Conservation (phyloP, 2,113 vertebrate genomes). For the Tautogolabrus adspersus region DNA sequence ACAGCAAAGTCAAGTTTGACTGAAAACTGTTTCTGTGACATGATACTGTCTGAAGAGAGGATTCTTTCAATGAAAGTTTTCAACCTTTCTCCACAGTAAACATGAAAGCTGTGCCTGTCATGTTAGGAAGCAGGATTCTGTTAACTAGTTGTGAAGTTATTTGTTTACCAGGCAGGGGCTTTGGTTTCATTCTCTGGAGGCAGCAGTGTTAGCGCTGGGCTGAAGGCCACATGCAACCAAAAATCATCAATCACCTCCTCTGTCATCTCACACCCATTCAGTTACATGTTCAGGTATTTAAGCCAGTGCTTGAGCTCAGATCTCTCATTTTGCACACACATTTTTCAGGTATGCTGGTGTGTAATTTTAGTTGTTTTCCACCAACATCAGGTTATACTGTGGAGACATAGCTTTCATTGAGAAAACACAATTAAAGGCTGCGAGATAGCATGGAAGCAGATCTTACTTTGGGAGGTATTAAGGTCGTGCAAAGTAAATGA, state of each 20-base stretch:
- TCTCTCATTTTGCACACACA: conserved; percentile 1
- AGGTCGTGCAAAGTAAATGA: conserved; percentile 32
- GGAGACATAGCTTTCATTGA: conserved; percentile 44
- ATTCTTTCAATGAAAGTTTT: conserved; percentile 12
- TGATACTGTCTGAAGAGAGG: background rate
- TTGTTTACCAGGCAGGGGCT: conserved; percentile 41
- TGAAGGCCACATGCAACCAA: conserved; percentile 2
- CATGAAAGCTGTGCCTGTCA: conserved; percentile 2
- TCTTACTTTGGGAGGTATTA: conserved; percentile 26
- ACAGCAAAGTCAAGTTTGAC: background rate
- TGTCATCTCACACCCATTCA: conserved; percentile 29
- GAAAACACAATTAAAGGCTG: conserved; percentile 53
- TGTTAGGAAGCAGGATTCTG: conserved; percentile 28
- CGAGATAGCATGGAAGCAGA: conserved; percentile 42
- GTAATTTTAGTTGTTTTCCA: conserved; percentile 50
- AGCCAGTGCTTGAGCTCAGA: conserved; percentile 1
- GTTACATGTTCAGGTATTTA: conserved; percentile 26
- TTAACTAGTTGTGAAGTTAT: conserved; percentile 61
- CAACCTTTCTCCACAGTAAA: conserved; percentile 17
- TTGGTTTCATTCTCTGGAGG: conserved; percentile 35
- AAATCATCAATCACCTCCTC: conserved; percentile 39
- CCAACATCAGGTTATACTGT: conserved; percentile 5
- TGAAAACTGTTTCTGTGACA: background rate
- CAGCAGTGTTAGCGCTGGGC: background rate
- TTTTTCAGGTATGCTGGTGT: conserved; percentile 15